Percentiles rank a stretch among this genome's conserved stretches.
Evolutionary conservation across 2,888 invertebrate species (phyloP).

Genomic region (Villa cingulata): DNA sequence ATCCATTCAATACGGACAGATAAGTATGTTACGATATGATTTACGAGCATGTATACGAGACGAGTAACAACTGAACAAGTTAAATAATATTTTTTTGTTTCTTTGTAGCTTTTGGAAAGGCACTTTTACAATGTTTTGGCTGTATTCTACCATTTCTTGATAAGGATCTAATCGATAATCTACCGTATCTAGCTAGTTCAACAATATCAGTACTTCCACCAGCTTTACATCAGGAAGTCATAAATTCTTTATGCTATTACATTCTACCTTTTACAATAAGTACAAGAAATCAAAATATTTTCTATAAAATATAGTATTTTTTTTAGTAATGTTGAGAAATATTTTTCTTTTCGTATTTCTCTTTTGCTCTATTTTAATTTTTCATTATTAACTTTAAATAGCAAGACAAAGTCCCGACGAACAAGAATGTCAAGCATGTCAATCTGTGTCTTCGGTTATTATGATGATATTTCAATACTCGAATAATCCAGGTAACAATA

Average conservation of each 20-base stretch:
- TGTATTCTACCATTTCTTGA: slow-evolving; percentile 93
- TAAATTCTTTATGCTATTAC: slow-evolving; percentile 89
- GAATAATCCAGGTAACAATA: slow-evolving; percentile 63
- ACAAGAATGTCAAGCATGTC: slow-evolving; percentile 65
- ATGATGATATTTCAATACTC: slow-evolving; percentile 98
- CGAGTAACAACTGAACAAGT: no score
- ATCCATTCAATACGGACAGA: slow-evolving; percentile 74
- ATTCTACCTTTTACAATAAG: slow-evolving; percentile 92
- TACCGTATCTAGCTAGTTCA: slow-evolving; percentile 88
- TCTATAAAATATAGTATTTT: not conserved
- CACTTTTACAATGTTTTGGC: slow-evolving; percentile 83
- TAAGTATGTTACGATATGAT: slow-evolving; percentile 43
- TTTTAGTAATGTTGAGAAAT: not conserved
- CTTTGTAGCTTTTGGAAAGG: slow-evolving; percentile 79
- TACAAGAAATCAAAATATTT: slow-evolving; percentile 26
- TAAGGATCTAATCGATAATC: slow-evolving; percentile 86
- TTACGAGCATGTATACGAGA: no score
- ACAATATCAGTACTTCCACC: slow-evolving; percentile 85
- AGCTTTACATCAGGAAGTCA: slow-evolving; percentile 83
- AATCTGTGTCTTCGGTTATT: slow-evolving; percentile 81
- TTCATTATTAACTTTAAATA: slow-evolving; percentile 25
- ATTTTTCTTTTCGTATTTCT: not conserved
- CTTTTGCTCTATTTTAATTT: no score
- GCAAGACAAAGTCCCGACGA: slow-evolving; percentile 57
- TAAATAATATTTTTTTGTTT: no score